Evolutionary conservation across 2,797 vertebrate genomes (phyloP).

Genomic region (Champsocephalus esox): DNA sequence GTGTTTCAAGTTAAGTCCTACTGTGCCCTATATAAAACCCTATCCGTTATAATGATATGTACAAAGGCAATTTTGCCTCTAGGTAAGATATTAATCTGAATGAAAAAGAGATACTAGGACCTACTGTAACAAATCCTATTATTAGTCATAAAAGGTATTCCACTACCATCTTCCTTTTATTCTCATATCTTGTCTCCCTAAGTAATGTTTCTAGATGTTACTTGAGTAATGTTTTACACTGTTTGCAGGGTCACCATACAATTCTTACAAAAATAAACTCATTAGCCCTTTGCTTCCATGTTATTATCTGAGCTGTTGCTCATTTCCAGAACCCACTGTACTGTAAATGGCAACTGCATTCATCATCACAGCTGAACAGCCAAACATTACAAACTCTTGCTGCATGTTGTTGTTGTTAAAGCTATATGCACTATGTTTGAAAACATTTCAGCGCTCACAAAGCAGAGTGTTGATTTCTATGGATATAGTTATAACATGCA

Average conservation of each 20-base stretch:
- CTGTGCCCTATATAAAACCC: not conserved
- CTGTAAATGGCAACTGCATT: not conserved
- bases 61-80: not conserved
- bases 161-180: not conserved
- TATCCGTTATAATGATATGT: not conserved
- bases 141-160: not conserved
- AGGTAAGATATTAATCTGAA: constrained; percentile 7
- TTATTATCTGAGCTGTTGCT: not conserved
- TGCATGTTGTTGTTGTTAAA: not conserved
- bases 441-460: too few relatives aligned
- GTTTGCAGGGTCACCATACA: not conserved
- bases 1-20: not conserved
- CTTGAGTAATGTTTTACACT: constrained; percentile 2
- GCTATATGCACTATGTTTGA: not conserved
- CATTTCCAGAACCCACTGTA: not conserved
- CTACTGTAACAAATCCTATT: not conserved
- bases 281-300: not conserved
- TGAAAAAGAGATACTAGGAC: not conserved
- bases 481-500: too few relatives aligned
- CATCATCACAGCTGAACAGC: not conserved
- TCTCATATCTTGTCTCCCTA: not conserved
- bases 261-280: constrained; percentile 6
- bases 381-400: not conserved
- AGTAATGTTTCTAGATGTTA: not conserved
- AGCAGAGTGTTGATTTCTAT: too few relatives aligned